Evolutionary conservation across 2,888 invertebrate genomes (phyloP).

Genomic region (Chymomyza caudatula): DNA sequence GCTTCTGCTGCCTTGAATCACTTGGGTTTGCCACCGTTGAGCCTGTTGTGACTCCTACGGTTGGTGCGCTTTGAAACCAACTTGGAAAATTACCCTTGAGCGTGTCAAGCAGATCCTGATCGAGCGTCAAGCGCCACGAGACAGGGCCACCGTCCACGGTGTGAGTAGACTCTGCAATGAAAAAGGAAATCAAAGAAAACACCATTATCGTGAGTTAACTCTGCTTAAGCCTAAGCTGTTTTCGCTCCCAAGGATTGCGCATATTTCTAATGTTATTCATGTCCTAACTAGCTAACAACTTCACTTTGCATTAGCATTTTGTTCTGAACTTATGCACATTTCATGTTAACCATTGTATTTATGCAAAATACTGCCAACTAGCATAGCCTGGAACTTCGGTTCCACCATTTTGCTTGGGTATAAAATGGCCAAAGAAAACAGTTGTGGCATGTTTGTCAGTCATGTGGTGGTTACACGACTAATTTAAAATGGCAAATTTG

Average conservation of each 20-base stretch:
- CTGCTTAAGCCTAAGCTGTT: not conserved
- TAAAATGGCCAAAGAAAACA: constrained; percentile 40
- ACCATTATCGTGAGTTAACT: not conserved
- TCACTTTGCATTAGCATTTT: constrained; percentile 9
- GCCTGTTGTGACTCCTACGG: constrained; percentile 36
- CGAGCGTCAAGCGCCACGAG: constrained; percentile 95
- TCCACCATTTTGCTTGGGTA: not conserved
- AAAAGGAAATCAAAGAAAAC: constrained; percentile 21
- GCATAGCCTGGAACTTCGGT: constrained; percentile 49
- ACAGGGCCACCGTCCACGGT: constrained; percentile 87
- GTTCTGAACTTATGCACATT: constrained; percentile 48
- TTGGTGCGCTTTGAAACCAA: constrained; percentile 85
- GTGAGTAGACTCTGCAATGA: constrained; percentile 85
- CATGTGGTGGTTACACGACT: not conserved
- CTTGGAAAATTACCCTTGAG: constrained; percentile 94
- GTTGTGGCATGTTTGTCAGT: constrained; percentile 26
- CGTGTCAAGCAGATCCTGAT: constrained; percentile 94
- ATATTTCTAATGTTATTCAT: too few relatives aligned
- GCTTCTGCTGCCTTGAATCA: constrained; percentile 60
- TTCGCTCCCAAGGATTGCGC: not conserved
- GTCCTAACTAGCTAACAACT: constrained; percentile 1
- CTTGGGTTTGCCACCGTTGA: constrained; percentile 20
- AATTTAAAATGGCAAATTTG: constrained; percentile 39
- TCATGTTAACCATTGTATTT: too few relatives aligned
- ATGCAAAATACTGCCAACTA: constrained; percentile 66